phyloP scores from a whole-genome alignment of 2,888 invertebrate genomes.

The Epirrhoe tristata region DNA sequence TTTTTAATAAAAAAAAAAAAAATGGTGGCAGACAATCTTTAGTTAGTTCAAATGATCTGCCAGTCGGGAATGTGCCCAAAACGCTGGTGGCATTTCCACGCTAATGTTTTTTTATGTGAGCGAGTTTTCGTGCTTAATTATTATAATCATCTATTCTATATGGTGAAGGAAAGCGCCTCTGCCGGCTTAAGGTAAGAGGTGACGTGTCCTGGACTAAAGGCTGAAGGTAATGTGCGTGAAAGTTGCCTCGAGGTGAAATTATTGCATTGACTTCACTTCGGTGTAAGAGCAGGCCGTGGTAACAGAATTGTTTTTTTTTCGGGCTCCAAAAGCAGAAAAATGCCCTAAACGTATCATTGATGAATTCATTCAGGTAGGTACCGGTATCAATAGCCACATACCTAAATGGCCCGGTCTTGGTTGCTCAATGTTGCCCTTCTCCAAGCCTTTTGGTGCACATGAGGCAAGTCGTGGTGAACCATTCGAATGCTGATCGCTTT shows the following conservation, averaged over 20 bases:
- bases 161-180: background rate
- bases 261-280: background rate
- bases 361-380: slow-evolving; percentile 38
- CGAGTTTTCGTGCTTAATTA: too few relatives aligned
- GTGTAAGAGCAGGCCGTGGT: background rate
- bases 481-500: slow-evolving; percentile 36
- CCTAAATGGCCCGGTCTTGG: slow-evolving; percentile 40
- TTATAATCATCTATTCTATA: background rate
- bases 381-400: slow-evolving; percentile 24
- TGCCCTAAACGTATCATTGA: too few relatives aligned
- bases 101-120: too few relatives aligned
- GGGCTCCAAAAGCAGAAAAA: background rate
- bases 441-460: slow-evolving; percentile 22
- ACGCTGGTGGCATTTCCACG: too few relatives aligned
- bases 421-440: slow-evolving; percentile 35
- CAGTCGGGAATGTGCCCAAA: too few relatives aligned
- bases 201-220: background rate
- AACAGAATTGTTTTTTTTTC: too few relatives aligned
- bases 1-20: too few relatives aligned
- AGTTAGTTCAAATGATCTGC: too few relatives aligned
- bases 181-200: background rate
- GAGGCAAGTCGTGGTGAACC: slow-evolving; percentile 31
- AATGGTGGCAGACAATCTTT: too few relatives aligned
- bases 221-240: background rate
- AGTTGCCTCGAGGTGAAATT: background rate